phyloP scores from a whole-genome alignment of 2,888 invertebrate genomes.

The Harpagoxenus sublaevis region DNA sequence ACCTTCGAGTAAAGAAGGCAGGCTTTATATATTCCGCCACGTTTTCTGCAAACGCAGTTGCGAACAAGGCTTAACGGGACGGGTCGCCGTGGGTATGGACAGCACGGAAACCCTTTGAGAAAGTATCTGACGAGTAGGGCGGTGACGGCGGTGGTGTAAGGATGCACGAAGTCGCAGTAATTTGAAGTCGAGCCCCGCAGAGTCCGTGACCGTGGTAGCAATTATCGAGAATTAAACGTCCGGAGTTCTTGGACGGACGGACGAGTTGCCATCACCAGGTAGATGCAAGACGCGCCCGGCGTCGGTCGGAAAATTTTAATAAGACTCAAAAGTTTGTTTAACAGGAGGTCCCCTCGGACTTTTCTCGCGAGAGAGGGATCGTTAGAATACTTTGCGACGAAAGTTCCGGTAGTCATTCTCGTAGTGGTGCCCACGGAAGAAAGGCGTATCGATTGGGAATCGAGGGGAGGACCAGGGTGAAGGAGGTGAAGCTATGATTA shows the following conservation, averaged over 20 bases:
- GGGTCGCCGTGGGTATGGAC: slow-evolving; percentile 12
- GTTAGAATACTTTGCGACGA: slow-evolving; percentile 48
- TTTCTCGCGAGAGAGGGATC: slow-evolving; percentile 30
- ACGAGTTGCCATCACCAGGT: slow-evolving; percentile 54
- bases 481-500: slow-evolving; percentile 11
- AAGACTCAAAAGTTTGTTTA: slow-evolving; percentile 64
- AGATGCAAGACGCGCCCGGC: slow-evolving; percentile 32
- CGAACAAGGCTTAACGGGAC: slow-evolving; percentile 30
- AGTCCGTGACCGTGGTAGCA: slow-evolving; percentile 72
- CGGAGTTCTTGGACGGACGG: slow-evolving; percentile 52
- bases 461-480: too few relatives aligned
- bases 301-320: slow-evolving; percentile 75
- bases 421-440: slow-evolving; percentile 4
- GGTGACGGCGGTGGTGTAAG: slow-evolving; percentile 12
- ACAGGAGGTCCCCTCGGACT: slow-evolving; percentile 31
- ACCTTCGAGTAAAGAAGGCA: background rate
- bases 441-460: slow-evolving; percentile 28
- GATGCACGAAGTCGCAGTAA: slow-evolving; percentile 62
- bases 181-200: slow-evolving; percentile 63
- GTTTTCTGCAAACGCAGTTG: slow-evolving; percentile 42
- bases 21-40: slow-evolving; percentile 35
- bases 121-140: slow-evolving; percentile 10
- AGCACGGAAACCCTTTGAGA: slow-evolving; percentile 5
- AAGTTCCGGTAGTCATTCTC: slow-evolving; percentile 48
- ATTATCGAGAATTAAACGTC: slow-evolving; percentile 76